These are phyloP conservation scores for Spialia ferax DNA, from an alignment of 2,888 invertebrate species.

Conservation along the genomic window DNA sequence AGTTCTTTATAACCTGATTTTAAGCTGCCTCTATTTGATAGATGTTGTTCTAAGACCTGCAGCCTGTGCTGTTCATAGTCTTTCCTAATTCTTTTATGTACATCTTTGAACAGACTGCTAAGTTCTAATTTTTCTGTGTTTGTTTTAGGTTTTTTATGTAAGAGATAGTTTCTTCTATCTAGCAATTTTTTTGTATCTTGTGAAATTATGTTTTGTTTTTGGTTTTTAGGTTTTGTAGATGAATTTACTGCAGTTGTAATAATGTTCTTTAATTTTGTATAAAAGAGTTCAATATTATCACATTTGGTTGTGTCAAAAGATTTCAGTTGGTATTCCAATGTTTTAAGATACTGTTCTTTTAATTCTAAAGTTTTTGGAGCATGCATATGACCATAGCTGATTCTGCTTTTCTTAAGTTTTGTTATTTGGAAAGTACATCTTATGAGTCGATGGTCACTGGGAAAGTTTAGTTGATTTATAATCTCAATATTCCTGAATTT, in stretches of 20 bases:
- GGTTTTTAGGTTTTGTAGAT: not conserved
- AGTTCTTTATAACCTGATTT: not conserved
- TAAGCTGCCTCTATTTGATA: not conserved
- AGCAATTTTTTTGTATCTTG: not conserved
- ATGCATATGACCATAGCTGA: not conserved
- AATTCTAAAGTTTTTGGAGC: not conserved
- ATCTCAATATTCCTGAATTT: not conserved
- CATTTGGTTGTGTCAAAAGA: not conserved
- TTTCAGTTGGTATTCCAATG: not conserved
- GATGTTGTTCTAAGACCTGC: not conserved
- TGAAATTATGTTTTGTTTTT: not conserved
- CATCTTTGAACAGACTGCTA: not conserved
- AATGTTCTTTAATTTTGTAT: not conserved
- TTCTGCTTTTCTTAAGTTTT: not conserved
- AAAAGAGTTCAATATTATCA: not conserved
- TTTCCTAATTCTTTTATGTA: not conserved
- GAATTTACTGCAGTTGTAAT: not conserved
- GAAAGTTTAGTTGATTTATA: not conserved
- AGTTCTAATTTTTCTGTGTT: not conserved
- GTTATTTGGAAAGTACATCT: not conserved
- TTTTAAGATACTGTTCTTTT: not conserved
- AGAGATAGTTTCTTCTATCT: not conserved
- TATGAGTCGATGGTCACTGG: not conserved
- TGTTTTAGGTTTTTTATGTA: not conserved
- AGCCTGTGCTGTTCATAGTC: not conserved